Conservation (phyloP, 2,888 invertebrate genomes). For the Ochropleura plecta region DNA sequence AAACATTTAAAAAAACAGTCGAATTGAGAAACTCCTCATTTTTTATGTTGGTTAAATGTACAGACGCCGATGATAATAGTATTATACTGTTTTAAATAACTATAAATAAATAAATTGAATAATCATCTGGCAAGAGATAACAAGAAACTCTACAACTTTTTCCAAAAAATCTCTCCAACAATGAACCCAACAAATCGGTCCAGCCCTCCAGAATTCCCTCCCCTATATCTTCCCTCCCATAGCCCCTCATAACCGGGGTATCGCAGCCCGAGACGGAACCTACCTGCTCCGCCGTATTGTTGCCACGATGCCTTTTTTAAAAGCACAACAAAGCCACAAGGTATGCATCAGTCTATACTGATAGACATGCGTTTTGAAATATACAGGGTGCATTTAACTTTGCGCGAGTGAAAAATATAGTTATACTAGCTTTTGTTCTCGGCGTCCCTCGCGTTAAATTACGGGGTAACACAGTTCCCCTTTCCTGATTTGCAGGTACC, state of each 20-base stretch:
- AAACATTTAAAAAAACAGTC: too few species aligned
- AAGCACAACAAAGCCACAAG: conserved; percentile 89
- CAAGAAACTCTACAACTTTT: not conserved
- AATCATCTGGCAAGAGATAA: not conserved
- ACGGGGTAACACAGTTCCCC: too few species aligned
- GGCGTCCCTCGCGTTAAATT: too few species aligned
- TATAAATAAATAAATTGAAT: not conserved
- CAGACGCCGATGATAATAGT: too few species aligned
- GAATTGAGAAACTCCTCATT: too few species aligned
- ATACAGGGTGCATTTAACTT: conserved; percentile 72
- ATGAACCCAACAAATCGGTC: not conserved
- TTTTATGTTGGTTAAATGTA: too few species aligned
- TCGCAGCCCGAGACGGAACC: conserved; percentile 74
- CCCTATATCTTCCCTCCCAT: conserved; percentile 32
- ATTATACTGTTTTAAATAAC: too few species aligned
- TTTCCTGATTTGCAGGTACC: too few species aligned
- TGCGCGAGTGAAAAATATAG: not conserved
- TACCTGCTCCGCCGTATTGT: conserved; percentile 79
- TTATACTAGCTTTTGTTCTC: too few species aligned
- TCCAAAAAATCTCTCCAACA: conserved; percentile 14
- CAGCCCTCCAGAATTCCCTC: conserved; percentile 5
- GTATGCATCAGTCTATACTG: conserved; percentile 79
- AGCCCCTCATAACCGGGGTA: conserved; percentile 72
- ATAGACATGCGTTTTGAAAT: conserved; percentile 76
- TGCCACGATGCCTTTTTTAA: conserved; percentile 81